A percentile compares a stretch with the other conserved stretches of the same genome.
Conservation (phyloP, 2,888 invertebrate species). For the Ischnura elegans region DNA sequence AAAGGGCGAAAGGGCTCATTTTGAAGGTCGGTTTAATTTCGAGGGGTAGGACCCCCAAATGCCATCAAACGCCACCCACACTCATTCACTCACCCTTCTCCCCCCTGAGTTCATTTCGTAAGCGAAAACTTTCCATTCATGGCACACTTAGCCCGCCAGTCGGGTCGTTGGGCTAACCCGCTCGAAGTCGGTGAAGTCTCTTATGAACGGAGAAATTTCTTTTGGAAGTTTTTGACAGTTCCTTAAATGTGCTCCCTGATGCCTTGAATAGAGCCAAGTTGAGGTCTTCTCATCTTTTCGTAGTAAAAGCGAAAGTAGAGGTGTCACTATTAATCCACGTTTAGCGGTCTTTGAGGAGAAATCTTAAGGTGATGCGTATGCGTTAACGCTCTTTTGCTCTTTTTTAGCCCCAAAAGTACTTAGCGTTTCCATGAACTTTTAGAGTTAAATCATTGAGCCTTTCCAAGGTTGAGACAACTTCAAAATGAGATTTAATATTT, state of each 20-base stretch:
- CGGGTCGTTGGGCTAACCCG: background rate
- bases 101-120: background rate
- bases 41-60: too few species aligned
- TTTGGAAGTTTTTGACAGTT: background rate
- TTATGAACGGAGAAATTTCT: background rate
- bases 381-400: too few species aligned
- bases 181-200: background rate
- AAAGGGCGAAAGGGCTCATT: background rate
- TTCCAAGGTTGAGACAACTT: too few species aligned
- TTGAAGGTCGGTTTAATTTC: too few species aligned
- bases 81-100: background rate
- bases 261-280: background rate
- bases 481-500: too few species aligned
- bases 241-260: background rate
- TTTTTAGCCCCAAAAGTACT: background rate
- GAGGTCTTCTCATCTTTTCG: background rate
- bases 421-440: too few species aligned
- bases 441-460: too few species aligned
- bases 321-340: background rate
- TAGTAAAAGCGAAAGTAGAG: background rate
- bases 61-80: too few species aligned
- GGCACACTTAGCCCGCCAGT: background rate
- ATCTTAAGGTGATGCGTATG: background rate
- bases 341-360: background rate
- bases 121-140: background rate